Evolutionary conservation across 2,888 invertebrate species (phyloP), one percentile per base, ranked within the genome.

Genomic region (Caenorhabditis japonica): DNA sequence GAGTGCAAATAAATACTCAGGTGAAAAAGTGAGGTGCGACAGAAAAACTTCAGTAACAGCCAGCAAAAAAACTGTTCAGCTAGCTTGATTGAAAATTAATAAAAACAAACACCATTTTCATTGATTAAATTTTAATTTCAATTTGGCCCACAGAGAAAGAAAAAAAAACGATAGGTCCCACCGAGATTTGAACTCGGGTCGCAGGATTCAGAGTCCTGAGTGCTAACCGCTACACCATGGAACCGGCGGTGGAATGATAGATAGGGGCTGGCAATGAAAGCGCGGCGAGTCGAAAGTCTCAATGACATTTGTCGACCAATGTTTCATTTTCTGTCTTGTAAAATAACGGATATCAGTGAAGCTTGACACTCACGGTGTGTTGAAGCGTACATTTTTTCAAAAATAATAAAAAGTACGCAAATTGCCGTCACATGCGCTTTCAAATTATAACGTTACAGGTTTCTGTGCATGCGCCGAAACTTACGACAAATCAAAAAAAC

Each of bases 201-300:
- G 76, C 80, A 76, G 80, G 80, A 78, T 78, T 78, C 76, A 78
- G 64, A 80, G 80, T 78, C 80, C 76, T 76, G 76, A 76, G 80
- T 80, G 80, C 77, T 80, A 80, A 80, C 77, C 78, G 75, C 77
- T 80, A 80, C 80, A 80, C 80, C 80, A 78, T 72, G 71, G 75
- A 75, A 75, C 75, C 75, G 43, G 10, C 43, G 49, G 4, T 7
- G 5, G 30, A 8, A 21, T n/a, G 13, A 23, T n/a, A 27, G 49
- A 43, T 56, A 39, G 21, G 33, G 1, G 13, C 1, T 21, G 17
- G n/a, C 23, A 51, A 66, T 51, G 12, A 66, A n/a, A n/a, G 17
- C 44, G 49, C 19, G 25, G 41, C 8, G 10, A 25, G 17, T 19
- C 30, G n/a, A n/a, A n/a, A n/a, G n/a, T 44, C 21, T 19, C 21